Evolutionary conservation across 2,888 invertebrate species (phyloP), one percentile per base, ranked within the genome.

Genomic region (Hypomecis atomaria): DNA sequence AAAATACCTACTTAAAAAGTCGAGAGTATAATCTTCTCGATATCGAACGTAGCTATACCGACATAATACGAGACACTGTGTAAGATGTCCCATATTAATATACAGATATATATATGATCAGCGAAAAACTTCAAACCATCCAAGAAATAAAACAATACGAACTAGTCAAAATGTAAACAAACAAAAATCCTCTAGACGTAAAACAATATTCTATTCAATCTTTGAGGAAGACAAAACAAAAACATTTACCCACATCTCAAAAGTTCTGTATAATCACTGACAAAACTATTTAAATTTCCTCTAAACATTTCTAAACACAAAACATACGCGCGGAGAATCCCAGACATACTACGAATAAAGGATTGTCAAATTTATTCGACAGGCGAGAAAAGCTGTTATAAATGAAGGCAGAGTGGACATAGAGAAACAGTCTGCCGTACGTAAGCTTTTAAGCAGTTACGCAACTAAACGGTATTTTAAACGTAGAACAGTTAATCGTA

Each of bases 311-410:
- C 67, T 38, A 62, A 74, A 69, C 69, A 71, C 63, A 59, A 73
- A 78, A 77, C 75, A 75, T 73, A 67, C 47, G 68, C 52, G 53
- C 45, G 33, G 71, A 65, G 73, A 73, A 73, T 77, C 59, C 65
- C 33, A 62, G 65, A 59, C 63, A 71, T 75, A 71, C 62, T 49
- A 23, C 57, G 52, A 49, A 63, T 67, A 67, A 64, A 64, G 58
- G 59, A 67, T 67, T 57, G 65, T 69, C 63, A 67, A 67, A 61
- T 61, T 52, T 54, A 69, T 73, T 60, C 72, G 85, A 87, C 89
- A 87, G 68, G 76, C 86, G 85, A 77, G 78, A 72, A 84, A 81
- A 77, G 74, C 73, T 71, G 66, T 70, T 77, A 82, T 79, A 80
- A 80, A 81, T 79, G 79, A 81, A 74, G 76, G 71, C 67, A 82